Evolutionary conservation across 1,140 invertebrate genomes (phyloP).

Genomic region (Bombus balteatus): DNA sequence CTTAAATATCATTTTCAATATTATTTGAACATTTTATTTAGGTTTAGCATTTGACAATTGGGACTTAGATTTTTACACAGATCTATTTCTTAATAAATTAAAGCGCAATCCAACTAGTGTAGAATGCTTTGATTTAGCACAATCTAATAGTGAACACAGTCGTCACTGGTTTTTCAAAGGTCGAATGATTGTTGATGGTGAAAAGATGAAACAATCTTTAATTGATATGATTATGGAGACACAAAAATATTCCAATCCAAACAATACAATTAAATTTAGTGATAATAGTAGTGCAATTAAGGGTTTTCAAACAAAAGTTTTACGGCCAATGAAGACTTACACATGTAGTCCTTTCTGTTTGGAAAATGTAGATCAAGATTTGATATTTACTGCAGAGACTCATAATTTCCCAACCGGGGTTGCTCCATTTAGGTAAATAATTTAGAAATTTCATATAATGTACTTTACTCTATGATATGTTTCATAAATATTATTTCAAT

Average conservation of each 20-base stretch:
- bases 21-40: slow-evolving; percentile 67
- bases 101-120: slow-evolving; percentile 98
- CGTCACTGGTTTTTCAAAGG: slow-evolving; percentile 98
- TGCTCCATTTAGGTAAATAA: slow-evolving; percentile 88
- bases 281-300: slow-evolving; percentile 98
- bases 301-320: slow-evolving; percentile 88
- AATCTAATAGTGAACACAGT: slow-evolving; percentile 98
- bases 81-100: slow-evolving; percentile 91
- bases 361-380: slow-evolving; percentile 87
- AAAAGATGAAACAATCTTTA: slow-evolving; percentile 90
- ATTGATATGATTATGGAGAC: slow-evolving; percentile 97
- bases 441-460: background rate
- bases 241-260: slow-evolving; percentile 92
- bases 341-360: slow-evolving; percentile 86
- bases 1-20: background rate
- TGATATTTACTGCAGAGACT: slow-evolving; percentile 99
- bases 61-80: slow-evolving; percentile 93
- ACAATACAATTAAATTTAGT: slow-evolving; percentile 98
- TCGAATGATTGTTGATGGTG: slow-evolving; percentile 92
- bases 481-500: slow-evolving; percentile 24
- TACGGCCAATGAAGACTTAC: slow-evolving; percentile 85
- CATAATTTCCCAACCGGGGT: slow-evolving; percentile 99
- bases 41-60: slow-evolving; percentile 94
- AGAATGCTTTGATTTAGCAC: slow-evolving; percentile 99
- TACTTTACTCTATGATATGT: background rate